Percentiles rank a stretch among this genome's conserved stretches.
phyloP scores from a whole-genome alignment of 2,797 vertebrate species.

The Anomalospiza imberbis region DNA sequence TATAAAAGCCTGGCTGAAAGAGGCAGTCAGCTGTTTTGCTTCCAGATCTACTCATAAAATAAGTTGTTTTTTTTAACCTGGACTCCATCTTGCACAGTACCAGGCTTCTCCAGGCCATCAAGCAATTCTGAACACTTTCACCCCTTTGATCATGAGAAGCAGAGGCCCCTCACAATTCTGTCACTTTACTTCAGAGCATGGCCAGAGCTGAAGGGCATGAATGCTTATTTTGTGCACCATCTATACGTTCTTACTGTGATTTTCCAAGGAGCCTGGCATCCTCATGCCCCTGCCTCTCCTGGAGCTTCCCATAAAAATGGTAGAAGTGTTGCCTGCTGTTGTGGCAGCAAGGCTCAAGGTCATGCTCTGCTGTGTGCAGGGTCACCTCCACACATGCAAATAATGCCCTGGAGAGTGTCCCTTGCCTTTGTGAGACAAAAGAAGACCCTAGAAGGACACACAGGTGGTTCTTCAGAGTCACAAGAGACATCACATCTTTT shows the following conservation, averaged over 20 bases:
- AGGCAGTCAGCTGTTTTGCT: slow-evolving; percentile 25
- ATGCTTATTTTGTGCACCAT: neutral
- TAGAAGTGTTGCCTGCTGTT: neutral
- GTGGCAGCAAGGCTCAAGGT: neutral
- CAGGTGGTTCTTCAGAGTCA: neutral
- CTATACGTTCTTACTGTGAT: neutral
- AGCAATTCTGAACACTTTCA: neutral
- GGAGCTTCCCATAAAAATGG: neutral
- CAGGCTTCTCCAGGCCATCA: neutral
- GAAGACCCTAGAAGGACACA: neutral
- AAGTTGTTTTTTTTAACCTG: neutral
- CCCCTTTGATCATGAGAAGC: neutral
- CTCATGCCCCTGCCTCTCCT: neutral
- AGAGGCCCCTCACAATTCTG: neutral
- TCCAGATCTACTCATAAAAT: slow-evolving; percentile 36
- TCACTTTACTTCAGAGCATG: neutral
- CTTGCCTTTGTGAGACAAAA: neutral
- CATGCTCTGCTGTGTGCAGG: neutral
- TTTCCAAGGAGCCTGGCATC: neutral
- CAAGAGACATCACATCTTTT: neutral
- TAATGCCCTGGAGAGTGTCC: neutral
- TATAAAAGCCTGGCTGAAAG: slow-evolving; percentile 26
- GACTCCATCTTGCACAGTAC: neutral
- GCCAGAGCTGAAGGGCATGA: neutral
- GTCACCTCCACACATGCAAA: neutral